These are phyloP conservation scores for Ooceraea biroi DNA, from an alignment of 1,140 invertebrate genomes.

Conservation along the genomic window DNA sequence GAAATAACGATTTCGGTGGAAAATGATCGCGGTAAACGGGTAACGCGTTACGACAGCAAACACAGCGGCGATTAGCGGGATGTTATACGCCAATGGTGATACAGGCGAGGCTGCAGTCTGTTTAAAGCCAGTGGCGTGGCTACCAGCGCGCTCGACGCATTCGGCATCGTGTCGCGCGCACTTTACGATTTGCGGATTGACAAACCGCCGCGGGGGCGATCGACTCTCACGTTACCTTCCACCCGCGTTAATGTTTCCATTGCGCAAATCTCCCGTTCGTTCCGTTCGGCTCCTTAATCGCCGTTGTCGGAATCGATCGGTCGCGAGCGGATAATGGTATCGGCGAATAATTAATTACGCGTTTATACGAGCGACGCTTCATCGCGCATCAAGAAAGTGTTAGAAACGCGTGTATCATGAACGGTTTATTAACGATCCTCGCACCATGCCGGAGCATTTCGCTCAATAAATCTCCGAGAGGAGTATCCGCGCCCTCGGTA, in stretches of 20 bases:
- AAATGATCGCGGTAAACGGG: conserved; percentile 69
- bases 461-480: conserved; percentile 38
- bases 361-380: conserved; percentile 17
- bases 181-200: conserved; percentile 65
- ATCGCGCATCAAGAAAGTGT: conserved; percentile 1
- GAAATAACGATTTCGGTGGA: conserved; percentile 63
- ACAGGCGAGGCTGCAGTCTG: conserved; percentile 75
- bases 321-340: neutral
- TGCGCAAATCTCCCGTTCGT: conserved; percentile 27
- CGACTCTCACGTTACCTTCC: conserved; percentile 55
- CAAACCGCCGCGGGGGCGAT: conserved; percentile 78
- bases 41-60: conserved; percentile 75
- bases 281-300: conserved; percentile 12
- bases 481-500: conserved; percentile 8
- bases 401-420: conserved; percentile 3
- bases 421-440: conserved; percentile 49
- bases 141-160: conserved; percentile 43
- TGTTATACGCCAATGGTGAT: conserved; percentile 77
- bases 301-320: conserved; percentile 19
- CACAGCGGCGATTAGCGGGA: conserved; percentile 71
- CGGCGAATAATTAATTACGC: conserved; percentile 2
- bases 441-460: conserved; percentile 27
- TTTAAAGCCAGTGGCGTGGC: conserved; percentile 79
- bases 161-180: conserved; percentile 1
- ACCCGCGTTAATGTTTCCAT: conserved; percentile 43